These are phyloP conservation scores for Azorinus chamasolen DNA, from an alignment of 2,888 invertebrate species.

Conservation along the genomic window DNA sequence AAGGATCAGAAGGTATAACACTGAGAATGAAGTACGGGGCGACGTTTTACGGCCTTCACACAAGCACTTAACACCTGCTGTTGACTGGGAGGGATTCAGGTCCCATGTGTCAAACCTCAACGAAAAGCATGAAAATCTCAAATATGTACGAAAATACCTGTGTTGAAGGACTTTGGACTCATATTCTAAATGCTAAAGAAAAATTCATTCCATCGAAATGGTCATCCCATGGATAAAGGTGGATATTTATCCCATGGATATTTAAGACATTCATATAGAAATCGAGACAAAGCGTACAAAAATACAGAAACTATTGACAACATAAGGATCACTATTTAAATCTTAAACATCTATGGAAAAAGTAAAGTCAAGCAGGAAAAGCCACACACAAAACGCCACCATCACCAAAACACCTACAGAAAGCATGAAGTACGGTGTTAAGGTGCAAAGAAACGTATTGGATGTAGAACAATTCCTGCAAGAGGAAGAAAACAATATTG, in stretches of 20 bases:
- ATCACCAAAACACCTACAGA: no score
- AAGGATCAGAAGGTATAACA: no score
- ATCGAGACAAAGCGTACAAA: constrained; percentile 11
- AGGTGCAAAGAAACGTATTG: no score
- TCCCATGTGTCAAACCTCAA: constrained; percentile 16
- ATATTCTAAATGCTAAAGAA: constrained; percentile 4
- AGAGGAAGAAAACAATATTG: no score
- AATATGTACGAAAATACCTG: no score
- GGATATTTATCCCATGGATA: constrained; percentile 12
- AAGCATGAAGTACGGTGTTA: no score
- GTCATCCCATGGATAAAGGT: constrained; percentile 19
- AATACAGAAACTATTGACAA: neutral
- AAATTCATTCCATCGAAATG: constrained; percentile 19
- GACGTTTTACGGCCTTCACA: no score
- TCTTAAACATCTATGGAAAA: constrained; percentile 16
- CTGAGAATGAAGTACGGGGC: no score
- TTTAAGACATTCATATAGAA: constrained; percentile 19
- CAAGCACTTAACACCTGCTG: no score
- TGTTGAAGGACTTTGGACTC: constrained; percentile 10
- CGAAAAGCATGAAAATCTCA: neutral
- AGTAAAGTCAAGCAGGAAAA: no score
- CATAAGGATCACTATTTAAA: constrained; percentile 8
- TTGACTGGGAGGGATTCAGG: constrained; percentile 27
- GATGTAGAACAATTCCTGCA: no score
- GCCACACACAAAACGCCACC: no score